These are phyloP conservation scores for Orestias chungarensis DNA, from an alignment of 2,797 vertebrate genomes.

Conservation along the genomic window DNA sequence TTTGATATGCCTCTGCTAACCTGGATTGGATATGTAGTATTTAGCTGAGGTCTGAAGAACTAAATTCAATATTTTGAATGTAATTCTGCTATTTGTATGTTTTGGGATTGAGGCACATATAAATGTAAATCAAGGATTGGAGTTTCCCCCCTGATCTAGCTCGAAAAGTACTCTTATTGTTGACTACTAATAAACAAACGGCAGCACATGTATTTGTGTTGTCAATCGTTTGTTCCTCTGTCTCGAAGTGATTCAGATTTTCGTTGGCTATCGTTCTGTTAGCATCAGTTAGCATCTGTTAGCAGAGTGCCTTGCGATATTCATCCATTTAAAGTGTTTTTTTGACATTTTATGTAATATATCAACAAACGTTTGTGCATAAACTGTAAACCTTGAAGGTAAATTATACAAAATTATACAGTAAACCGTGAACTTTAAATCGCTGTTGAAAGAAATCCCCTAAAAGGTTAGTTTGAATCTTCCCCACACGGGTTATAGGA, in stretches of 20 bases:
- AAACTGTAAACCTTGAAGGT: no score
- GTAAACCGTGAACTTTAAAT: no score
- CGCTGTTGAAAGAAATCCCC: no score
- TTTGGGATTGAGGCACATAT: background rate
- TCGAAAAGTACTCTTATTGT: background rate
- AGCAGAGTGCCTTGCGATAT: background rate
- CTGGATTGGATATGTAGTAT: background rate
- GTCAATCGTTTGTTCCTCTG: slow-evolving; percentile 55
- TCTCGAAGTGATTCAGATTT: slow-evolving; percentile 19
- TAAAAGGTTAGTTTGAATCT: no score
- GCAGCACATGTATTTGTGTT: slow-evolving; percentile 33
- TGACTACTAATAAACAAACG: slow-evolving; percentile 12
- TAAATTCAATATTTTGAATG: background rate
- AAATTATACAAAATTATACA: no score
- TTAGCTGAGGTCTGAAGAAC: background rate
- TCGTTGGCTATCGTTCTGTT: slow-evolving; percentile 34
- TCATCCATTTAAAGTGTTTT: background rate
- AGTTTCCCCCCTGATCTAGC: background rate
- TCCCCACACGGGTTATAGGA: no score
- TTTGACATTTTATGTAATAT: background rate
- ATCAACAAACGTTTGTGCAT: background rate
- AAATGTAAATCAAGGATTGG: background rate
- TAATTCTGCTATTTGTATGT: background rate
- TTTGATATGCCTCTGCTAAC: background rate
- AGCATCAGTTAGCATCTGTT: slow-evolving; percentile 42